Evolutionary conservation across 2,113 vertebrate species (phyloP).

Genomic region (Noturus placidus): DNA sequence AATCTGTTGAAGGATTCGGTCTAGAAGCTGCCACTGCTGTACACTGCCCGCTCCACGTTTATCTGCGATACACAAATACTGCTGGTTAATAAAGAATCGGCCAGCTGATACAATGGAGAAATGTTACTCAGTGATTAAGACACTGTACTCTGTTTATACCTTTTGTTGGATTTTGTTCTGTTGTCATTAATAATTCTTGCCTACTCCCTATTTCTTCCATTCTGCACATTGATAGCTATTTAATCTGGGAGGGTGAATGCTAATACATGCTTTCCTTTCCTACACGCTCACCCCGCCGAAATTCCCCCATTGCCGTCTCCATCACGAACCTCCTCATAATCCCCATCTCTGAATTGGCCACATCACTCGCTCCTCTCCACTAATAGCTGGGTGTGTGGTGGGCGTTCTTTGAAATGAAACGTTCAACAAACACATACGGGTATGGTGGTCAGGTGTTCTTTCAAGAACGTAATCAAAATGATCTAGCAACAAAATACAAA

Average conservation of each 20-base stretch:
- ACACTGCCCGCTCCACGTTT: conserved; percentile 84
- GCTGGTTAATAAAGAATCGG: not conserved
- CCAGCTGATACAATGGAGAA: not conserved
- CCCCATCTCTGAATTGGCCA: too few species aligned
- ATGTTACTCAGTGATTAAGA: not conserved
- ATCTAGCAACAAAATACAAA: not conserved
- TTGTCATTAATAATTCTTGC: not conserved
- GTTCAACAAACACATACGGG: not conserved
- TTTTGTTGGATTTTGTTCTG: not conserved
- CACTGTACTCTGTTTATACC: not conserved
- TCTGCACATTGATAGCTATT: not conserved
- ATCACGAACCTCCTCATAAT: too few species aligned
- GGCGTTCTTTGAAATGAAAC: not conserved
- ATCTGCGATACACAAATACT: conserved; percentile 68
- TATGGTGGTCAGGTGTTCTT: not conserved
- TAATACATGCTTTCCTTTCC: not conserved
- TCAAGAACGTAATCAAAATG: not conserved
- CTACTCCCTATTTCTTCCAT: not conserved
- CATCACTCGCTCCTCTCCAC: too few species aligned
- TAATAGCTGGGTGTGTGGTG: too few species aligned
- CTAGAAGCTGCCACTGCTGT: conserved; percentile 95
- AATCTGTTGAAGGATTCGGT: conserved; percentile 94
- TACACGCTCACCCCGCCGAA: too few species aligned
- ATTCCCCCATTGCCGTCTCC: too few species aligned
- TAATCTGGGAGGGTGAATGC: not conserved